phyloP scores from a whole-genome alignment of 2,113 vertebrate species.

The Plectropomus leopardus region DNA sequence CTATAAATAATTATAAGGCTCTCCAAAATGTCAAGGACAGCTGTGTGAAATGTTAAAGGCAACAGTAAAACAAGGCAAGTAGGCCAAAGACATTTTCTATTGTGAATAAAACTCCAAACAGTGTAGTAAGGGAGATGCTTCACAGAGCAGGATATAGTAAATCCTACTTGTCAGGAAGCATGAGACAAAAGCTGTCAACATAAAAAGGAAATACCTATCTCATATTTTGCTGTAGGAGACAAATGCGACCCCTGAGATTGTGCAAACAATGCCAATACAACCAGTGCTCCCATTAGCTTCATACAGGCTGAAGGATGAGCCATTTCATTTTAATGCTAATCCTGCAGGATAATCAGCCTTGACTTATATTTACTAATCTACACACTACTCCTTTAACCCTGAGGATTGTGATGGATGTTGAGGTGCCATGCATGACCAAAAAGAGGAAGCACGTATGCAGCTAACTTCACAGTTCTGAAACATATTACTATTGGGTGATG shows the following conservation, averaged over 20 bases:
- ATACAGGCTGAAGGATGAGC: slow-evolving; percentile 55
- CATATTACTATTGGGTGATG: background rate
- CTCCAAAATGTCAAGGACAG: slow-evolving; percentile 65
- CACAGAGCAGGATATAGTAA: slow-evolving; percentile 55
- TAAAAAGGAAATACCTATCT: slow-evolving; percentile 46
- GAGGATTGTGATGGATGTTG: background rate
- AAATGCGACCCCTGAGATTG: slow-evolving; percentile 41
- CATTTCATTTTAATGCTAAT: slow-evolving; percentile 12
- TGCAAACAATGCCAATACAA: slow-evolving; percentile 56
- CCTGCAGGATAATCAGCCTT: slow-evolving; percentile 4
- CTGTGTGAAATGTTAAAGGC: slow-evolving; percentile 60
- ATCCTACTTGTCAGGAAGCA: slow-evolving; percentile 48
- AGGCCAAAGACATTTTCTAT: slow-evolving; percentile 57
- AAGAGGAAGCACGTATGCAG: background rate
- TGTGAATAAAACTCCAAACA: slow-evolving; percentile 41
- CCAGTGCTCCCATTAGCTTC: slow-evolving; percentile 60
- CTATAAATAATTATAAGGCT: slow-evolving; percentile 63
- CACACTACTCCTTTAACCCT: background rate
- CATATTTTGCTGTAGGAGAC: slow-evolving; percentile 55
- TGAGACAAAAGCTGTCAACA: slow-evolving; percentile 47
- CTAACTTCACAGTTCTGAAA: background rate
- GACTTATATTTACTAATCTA: slow-evolving; percentile 2
- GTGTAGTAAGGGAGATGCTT: slow-evolving; percentile 1
- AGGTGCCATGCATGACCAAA: background rate
- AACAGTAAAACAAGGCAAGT: slow-evolving; percentile 57